A percentile compares a stretch with the other conserved stretches of the same genome.
phyloP scores from a whole-genome alignment of 1,140 invertebrate species.

The Medauroidea extradentata region DNA sequence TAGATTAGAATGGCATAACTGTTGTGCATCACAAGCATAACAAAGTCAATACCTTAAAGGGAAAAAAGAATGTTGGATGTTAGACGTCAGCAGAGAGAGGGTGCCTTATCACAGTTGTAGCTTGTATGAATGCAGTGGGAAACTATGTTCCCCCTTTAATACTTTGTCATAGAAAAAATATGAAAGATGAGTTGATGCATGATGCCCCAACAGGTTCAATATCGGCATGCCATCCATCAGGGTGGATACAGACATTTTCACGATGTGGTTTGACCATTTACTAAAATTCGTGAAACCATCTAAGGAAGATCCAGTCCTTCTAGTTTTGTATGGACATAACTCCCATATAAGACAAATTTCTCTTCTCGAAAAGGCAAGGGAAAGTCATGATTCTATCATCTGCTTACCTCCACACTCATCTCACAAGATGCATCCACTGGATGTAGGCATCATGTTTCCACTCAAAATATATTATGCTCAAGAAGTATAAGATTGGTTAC shows the following conservation, averaged over 20 bases:
- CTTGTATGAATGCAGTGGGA: conserved; percentile 35
- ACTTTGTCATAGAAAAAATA: conserved; percentile 34
- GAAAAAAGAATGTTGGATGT: conserved; percentile 17
- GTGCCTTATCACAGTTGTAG: conserved; percentile 29
- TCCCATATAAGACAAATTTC: not conserved
- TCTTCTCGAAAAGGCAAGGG: conserved; percentile 22
- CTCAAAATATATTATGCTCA: conserved; percentile 35
- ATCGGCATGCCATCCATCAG: conserved; percentile 26
- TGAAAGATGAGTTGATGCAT: conserved; percentile 19
- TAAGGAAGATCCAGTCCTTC: conserved; percentile 24
- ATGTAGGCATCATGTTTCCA: conserved; percentile 37
- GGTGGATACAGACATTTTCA: conserved; percentile 37
- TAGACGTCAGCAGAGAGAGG: conserved; percentile 35
- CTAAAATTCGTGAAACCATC: conserved; percentile 19
- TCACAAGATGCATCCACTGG: conserved; percentile 41
- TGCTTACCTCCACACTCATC: conserved; percentile 37
- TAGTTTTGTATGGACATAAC: not conserved
- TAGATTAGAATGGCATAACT: conserved; percentile 17
- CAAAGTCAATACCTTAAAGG: conserved; percentile 31
- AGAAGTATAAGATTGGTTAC: conserved; percentile 22
- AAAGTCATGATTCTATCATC: conserved; percentile 23
- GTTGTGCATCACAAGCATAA: conserved; percentile 28
- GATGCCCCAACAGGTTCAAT: conserved; percentile 24
- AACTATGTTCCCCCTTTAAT: too few relatives aligned
- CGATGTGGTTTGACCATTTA: conserved; percentile 39